Base-by-base conservation (phyloP, 1,140 invertebrate genomes). In the Bradysia coprophila region DNA sequence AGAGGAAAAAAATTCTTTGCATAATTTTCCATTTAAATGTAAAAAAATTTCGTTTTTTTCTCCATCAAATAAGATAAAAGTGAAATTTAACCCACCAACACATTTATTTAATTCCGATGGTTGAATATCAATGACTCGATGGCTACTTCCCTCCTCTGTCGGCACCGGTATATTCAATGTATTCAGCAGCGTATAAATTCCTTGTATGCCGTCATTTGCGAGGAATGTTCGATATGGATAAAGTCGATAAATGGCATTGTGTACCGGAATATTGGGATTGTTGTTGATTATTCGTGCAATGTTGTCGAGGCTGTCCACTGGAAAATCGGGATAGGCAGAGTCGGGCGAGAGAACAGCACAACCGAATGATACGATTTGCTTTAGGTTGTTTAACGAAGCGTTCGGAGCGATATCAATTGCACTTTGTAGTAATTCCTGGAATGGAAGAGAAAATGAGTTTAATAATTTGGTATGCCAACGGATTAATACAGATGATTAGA, bases 151-250 rank as follows among this genome's bases (percentile, higher is more conserved):
- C 10, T 32, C 42, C 8, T 21, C 49, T 42, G 4, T 46, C 53
- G 21, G 42, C 2, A 43, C 13, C 4, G 66, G 49, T 13, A 80
- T 59, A 13, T 69, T 63, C 40, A 84, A 72, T 9, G 71, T 76
- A 11, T 65, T 51, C 15, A 88, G 59, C 6, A 84, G 69, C 40
- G 68, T 69, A 48, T 76, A 66, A 0, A 89, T 75, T 2, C 78
- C 75, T 33, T 68, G 70, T 43, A 69, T 67, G 10, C 78, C 76
- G 36, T 92, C 85, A 48, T 69, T 66, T 18, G 73, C 71, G 36
- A 92, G 56, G 55, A 93, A 81, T 8, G 73, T 62, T 42, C 80
- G 71, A 51, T 84, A 87, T 0, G 91, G 91, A 65, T 94, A 95
- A 10, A 90, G 61, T 18, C 79, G 67, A 43, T 76, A 72, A 21